Evolutionary conservation across 2,113 vertebrate species (phyloP), one percentile per base, ranked within the genome.

Genomic region (Chrysemys picta): DNA sequence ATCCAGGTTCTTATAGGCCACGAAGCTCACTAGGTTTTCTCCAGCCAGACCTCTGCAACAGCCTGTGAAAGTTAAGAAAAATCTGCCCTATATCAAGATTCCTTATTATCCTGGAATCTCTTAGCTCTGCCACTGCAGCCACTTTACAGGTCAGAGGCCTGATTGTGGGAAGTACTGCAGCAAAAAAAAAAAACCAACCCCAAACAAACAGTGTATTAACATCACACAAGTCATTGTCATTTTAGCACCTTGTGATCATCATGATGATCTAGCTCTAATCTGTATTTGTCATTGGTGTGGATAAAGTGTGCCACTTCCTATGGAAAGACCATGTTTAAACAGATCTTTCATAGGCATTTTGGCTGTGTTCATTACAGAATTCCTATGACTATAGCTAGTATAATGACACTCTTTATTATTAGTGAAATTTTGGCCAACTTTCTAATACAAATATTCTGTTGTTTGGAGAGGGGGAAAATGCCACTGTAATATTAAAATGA

Each of bases 41-140:
- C 49, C 52, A 17, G 80, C 2, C 0, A 89, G 87, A 91, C 50
- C 49, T 29, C 47, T 42, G 82, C 45, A 90, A 95, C 94, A 96
- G 93, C 81, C 50, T 79, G 0, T 97, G 94, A 88, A 96, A 93
- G 56, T 95, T 96, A 90, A 72, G 69, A 91, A 82, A 69, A 91
- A 97, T 96, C 78, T 83, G 25, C 47, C 97, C 86, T 80, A 87
- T 96, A 92, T 92, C 93, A 97, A 93, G 94, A 95, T 88, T 89
- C 87, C 57, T 95, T 88, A 72, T 91, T 96, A 57, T 80, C 91
- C 82, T 42, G 96, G 19, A 29, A 45, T 53, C 76, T 12, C 29
- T 94, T 94, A 89, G 52, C 82, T 97, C 89, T 93, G 80, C 56
- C 91, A 78, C 89, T 92, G 96, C 92, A 96, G 90, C 93, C 93